Evolutionary conservation across 2,797 vertebrate species (phyloP).

Genomic region (Crocodylus rhombifer): DNA sequence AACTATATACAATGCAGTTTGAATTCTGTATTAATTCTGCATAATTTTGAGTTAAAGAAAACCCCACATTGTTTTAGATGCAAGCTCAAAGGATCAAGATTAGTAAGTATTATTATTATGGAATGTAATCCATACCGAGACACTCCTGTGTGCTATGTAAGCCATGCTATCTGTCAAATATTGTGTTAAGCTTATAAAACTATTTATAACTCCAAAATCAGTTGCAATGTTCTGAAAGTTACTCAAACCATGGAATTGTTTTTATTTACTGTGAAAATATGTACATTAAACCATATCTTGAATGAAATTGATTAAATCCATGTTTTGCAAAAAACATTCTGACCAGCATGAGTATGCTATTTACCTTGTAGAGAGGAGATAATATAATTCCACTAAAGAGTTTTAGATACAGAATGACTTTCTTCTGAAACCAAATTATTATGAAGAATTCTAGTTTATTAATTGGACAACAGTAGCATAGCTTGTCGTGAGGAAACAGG

Average conservation of each 20-base stretch:
- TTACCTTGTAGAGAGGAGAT: not conserved
- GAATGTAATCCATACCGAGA: not conserved
- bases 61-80: fast-evolving
- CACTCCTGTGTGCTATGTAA: not conserved
- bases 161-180: not conserved
- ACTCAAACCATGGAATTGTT: not conserved
- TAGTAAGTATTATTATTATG: not conserved
- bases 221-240: not conserved
- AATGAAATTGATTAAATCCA: not conserved
- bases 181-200: not conserved
- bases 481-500: too few relatives aligned
- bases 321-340: not conserved
- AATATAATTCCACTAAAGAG: not conserved
- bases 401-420: not conserved
- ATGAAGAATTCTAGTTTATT: not conserved
- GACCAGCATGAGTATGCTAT: not conserved
- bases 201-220: not conserved
- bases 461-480: not conserved
- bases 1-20: not conserved
- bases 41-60: not conserved
- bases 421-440: not conserved
- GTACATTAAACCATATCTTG: not conserved
- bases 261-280: not conserved
- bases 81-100: not conserved
- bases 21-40: not conserved